These are phyloP conservation scores for Globodera ellingtonae DNA, from an alignment of 1,140 invertebrate genomes.

Conservation along the genomic window DNA sequence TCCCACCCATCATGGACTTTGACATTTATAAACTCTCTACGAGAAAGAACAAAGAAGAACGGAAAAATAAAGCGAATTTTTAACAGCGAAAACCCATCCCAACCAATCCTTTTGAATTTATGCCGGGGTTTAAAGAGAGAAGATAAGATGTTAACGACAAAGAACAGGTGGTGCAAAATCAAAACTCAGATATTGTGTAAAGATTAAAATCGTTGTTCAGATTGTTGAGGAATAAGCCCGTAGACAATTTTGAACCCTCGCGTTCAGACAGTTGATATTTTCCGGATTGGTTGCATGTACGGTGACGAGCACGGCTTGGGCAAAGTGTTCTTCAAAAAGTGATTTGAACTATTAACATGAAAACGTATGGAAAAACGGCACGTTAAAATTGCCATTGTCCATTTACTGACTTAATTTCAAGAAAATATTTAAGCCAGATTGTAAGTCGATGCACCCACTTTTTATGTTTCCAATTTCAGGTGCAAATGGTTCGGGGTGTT, in stretches of 20 bases:
- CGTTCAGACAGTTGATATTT: slow-evolving; percentile 33
- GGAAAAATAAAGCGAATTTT: no score
- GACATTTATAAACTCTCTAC: no score
- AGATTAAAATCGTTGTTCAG: slow-evolving; percentile 9
- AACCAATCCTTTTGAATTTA: not conserved
- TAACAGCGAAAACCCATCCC: no score
- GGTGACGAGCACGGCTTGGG: slow-evolving; percentile 33
- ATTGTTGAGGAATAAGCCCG: slow-evolving; percentile 30
- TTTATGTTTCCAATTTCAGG: slow-evolving; percentile 37
- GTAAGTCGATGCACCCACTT: slow-evolving; percentile 16
- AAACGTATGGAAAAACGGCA: not conserved
- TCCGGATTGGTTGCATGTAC: slow-evolving; percentile 27
- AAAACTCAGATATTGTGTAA: not conserved
- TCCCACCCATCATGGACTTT: no score
- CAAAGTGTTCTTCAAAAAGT: slow-evolving; percentile 35
- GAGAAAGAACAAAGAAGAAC: no score
- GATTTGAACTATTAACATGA: not conserved
- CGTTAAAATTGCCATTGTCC: not conserved
- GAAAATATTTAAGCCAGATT: no score
- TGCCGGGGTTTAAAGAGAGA: not conserved
- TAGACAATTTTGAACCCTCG: slow-evolving; percentile 24
- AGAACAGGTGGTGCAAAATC: not conserved
- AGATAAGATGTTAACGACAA: not conserved
- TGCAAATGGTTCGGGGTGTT: slow-evolving; percentile 35
- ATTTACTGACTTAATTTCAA: no score